Evolutionary conservation across 2,888 invertebrate species (phyloP).

Genomic region (Cephus sareptanus): DNA sequence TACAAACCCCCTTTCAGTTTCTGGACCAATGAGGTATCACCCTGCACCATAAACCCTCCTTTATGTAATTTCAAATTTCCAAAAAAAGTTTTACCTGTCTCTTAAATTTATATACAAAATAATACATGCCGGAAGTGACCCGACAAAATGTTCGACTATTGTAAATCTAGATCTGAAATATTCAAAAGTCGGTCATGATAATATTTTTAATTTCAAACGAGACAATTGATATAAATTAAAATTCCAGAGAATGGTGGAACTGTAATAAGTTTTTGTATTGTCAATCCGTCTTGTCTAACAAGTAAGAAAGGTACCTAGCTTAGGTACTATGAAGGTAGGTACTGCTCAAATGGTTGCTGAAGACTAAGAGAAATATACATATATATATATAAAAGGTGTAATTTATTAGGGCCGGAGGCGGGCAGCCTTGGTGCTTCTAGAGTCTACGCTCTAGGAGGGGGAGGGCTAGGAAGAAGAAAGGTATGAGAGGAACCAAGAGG

Average conservation of each 20-base stretch:
- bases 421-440: slow-evolving; percentile 46
- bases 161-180: not conserved
- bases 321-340: not conserved
- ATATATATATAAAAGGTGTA: slow-evolving; percentile 49
- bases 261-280: not conserved
- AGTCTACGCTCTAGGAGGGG: slow-evolving; percentile 6
- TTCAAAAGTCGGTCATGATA: not conserved
- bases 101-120: not conserved
- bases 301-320: not conserved
- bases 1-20: not conserved
- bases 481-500: slow-evolving; percentile 16
- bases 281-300: not conserved
- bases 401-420: slow-evolving; percentile 58
- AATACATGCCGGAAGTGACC: not conserved
- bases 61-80: not conserved
- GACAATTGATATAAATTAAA: not conserved
- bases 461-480: not conserved
- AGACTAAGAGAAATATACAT: slow-evolving; percentile 34
- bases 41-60: not conserved
- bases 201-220: not conserved
- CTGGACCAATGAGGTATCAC: not conserved
- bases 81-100: not conserved
- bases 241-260: not conserved
- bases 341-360: not conserved
- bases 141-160: not conserved